These are phyloP conservation scores for Porites lutea DNA, from an alignment of 64 coral and sea anemone species.

Conservation along the genomic window DNA sequence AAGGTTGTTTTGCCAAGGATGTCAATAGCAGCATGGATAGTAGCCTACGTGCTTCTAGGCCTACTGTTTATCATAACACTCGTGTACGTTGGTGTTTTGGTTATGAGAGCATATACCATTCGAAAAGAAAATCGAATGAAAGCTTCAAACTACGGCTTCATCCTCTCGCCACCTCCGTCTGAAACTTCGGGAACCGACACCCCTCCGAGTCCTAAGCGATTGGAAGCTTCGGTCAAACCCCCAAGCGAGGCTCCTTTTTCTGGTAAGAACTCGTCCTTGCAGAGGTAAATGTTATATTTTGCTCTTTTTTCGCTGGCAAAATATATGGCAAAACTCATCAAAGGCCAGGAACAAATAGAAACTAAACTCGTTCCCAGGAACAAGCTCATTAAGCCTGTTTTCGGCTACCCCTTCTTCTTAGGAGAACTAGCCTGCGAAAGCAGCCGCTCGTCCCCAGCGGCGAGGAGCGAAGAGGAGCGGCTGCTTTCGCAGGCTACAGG, in stretches of 20 bases:
- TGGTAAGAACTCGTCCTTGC: constrained; percentile 20
- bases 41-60: constrained; percentile 63
- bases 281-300: no score
- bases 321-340: no score
- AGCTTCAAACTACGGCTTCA: constrained; percentile 25
- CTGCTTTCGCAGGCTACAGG: no score
- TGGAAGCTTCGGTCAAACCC: constrained; percentile 71
- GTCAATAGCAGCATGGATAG: constrained; percentile 47
- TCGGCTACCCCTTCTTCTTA: no score
- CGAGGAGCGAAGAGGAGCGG: no score
- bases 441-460: no score
- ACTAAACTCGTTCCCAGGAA: no score
- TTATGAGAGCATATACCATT: constrained; percentile 34
- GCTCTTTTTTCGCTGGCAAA: no score
- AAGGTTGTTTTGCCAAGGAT: neutral
- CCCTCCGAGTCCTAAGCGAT: constrained; percentile 54
- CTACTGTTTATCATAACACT: constrained; percentile 18
- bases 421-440: no score
- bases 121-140: constrained; percentile 58
- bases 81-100: constrained; percentile 54
- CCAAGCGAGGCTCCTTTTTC: constrained; percentile 49
- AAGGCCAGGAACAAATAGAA: no score
- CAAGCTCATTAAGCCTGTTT: no score
- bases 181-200: neutral
- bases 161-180: neutral